These are phyloP conservation scores for Agrochola litura DNA, from an alignment of 2,888 invertebrate species.

Conservation along the genomic window DNA sequence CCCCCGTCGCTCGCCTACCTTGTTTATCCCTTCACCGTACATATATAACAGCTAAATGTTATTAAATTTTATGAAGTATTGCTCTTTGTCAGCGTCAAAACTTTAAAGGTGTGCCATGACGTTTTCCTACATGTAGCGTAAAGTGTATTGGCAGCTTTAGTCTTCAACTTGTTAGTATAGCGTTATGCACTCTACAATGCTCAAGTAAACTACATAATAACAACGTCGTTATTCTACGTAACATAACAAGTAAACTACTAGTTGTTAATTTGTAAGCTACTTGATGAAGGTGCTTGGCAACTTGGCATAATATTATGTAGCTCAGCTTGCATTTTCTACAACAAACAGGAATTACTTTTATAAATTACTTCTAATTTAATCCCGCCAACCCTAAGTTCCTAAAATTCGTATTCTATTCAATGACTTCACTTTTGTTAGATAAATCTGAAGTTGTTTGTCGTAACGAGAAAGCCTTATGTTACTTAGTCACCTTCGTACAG, in stretches of 20 bases:
- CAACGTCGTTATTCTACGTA: slow-evolving; percentile 29
- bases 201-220: slow-evolving; percentile 35
- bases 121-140: not conserved
- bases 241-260: slow-evolving; percentile 40
- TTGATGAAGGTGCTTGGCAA: slow-evolving; percentile 38
- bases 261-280: slow-evolving; percentile 41
- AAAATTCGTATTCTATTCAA: slow-evolving; percentile 31
- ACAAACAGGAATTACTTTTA: slow-evolving; percentile 16
- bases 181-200: not conserved
- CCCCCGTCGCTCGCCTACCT: slow-evolving; percentile 62
- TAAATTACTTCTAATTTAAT: no score
- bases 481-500: slow-evolving; percentile 24
- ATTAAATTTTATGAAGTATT: slow-evolving; percentile 65
- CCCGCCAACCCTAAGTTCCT: no score
- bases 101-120: not conserved
- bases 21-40: slow-evolving; percentile 66
- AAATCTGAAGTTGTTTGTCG: slow-evolving; percentile 43
- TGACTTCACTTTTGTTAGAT: slow-evolving; percentile 14
- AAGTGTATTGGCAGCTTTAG: not conserved
- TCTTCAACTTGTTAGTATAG: slow-evolving; percentile 2
- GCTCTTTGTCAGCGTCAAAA: slow-evolving; percentile 4
- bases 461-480: slow-evolving; percentile 24
- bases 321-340: slow-evolving; percentile 23
- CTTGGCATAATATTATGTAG: slow-evolving; percentile 45
- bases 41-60: slow-evolving; percentile 63